Evolutionary conservation across 2,113 vertebrate genomes (phyloP).

Genomic region (Cavia aperea): DNA sequence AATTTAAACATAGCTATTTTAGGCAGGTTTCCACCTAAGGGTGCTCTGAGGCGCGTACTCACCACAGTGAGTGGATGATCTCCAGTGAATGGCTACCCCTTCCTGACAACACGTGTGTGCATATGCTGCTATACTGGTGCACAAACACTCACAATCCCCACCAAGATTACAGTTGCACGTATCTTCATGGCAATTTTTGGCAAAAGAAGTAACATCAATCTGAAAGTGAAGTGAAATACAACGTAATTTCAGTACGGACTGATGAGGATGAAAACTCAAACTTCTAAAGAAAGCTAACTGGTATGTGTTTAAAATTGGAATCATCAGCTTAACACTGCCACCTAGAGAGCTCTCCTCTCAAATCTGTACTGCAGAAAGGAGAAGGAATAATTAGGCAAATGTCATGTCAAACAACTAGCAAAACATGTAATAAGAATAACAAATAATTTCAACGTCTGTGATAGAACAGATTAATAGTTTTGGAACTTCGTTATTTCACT

Average conservation of each 20-base stretch:
- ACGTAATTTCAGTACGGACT: slow-evolving; percentile 36
- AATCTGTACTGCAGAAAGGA: neutral
- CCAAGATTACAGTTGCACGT: slow-evolving; percentile 97
- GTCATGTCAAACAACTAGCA: neutral
- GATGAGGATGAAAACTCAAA: slow-evolving; percentile 23
- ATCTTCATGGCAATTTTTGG: slow-evolving; percentile 96
- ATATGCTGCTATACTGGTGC: slow-evolving; percentile 93
- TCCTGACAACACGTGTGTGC: slow-evolving; percentile 97
- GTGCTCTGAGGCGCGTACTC: slow-evolving; percentile 65
- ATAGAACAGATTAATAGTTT: neutral
- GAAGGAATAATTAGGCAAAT: neutral
- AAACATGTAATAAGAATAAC: neutral
- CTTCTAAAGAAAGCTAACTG: slow-evolving; percentile 14
- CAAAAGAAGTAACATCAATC: slow-evolving; percentile 98
- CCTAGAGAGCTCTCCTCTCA: neutral
- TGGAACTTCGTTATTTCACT: neutral
- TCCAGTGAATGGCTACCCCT: slow-evolving; percentile 88
- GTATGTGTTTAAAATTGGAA: neutral
- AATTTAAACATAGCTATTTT: neutral
- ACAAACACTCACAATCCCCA: slow-evolving; percentile 97
- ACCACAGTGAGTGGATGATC: slow-evolving; percentile 90
- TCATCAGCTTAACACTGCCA: slow-evolving; percentile 11
- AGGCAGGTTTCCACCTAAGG: neutral
- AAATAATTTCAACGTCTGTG: neutral
- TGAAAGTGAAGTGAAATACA: slow-evolving; percentile 60